phyloP scores from a whole-genome alignment of 2,797 vertebrate genomes.

The Megalops cyprinoides region DNA sequence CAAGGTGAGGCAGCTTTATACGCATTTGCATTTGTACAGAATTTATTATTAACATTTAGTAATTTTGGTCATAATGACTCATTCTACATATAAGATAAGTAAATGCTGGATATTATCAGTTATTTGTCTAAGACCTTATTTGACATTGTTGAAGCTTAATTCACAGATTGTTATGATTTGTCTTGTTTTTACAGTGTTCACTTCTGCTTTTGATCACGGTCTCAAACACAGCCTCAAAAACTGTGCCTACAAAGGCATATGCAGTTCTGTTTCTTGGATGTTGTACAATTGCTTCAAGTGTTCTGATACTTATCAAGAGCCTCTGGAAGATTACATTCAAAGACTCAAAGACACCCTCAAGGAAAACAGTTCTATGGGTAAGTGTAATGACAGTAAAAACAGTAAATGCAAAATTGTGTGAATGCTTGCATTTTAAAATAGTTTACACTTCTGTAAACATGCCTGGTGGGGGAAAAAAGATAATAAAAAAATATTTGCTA shows the following conservation, averaged over 20 bases:
- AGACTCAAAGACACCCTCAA: constrained; percentile 58
- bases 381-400: constrained; percentile 23
- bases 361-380: constrained; percentile 53
- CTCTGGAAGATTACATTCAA: constrained; percentile 68
- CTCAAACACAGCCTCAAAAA: constrained; percentile 43
- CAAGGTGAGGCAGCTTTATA: constrained; percentile 58
- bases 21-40: background rate
- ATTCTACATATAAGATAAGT: background rate
- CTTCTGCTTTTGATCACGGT: constrained; percentile 68
- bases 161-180: background rate
- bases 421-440: background rate
- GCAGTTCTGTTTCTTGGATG: constrained; percentile 63
- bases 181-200: constrained; percentile 49
- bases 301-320: constrained; percentile 60
- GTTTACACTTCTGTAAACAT: background rate
- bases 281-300: constrained; percentile 55
- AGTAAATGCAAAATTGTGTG: background rate
- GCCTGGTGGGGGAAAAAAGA: background rate
- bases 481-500: background rate
- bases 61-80: background rate
- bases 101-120: background rate
- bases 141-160: background rate
- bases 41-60: background rate
- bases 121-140: background rate
- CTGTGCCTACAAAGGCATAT: constrained; percentile 50